These are phyloP conservation scores for Drosophila kanekoi DNA, from an alignment of 2,888 invertebrate genomes.

Conservation along the genomic window DNA sequence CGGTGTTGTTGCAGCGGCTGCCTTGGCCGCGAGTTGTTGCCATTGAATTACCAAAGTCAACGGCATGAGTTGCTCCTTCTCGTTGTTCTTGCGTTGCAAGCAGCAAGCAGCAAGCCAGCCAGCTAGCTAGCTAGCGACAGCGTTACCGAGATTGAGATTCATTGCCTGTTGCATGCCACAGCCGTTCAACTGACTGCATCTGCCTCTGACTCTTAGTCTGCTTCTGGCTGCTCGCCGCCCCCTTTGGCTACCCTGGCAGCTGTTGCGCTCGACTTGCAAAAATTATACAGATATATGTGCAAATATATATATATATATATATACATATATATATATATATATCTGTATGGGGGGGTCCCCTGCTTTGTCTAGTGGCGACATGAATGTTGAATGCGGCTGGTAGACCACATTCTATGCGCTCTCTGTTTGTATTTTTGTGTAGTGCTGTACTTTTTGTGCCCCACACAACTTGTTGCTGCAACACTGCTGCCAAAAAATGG, in stretches of 20 bases:
- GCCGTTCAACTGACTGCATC: constrained; percentile 71
- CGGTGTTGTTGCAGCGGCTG: constrained; percentile 29
- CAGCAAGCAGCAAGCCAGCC: constrained; percentile 14
- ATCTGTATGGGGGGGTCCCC: constrained; percentile 15
- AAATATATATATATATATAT: constrained; percentile 36
- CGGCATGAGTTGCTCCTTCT: constrained; percentile 59
- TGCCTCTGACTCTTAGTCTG: constrained; percentile 15
- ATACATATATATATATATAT: constrained; percentile 35
- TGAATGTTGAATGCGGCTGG: constrained; percentile 55
- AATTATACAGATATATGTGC: constrained; percentile 57
- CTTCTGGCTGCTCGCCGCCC: background rate
- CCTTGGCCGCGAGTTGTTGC: constrained; percentile 57
- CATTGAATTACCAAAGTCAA: constrained; percentile 79
- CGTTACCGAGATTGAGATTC: constrained; percentile 74
- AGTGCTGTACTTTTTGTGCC: constrained; percentile 65
- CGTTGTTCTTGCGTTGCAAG: constrained; percentile 20
- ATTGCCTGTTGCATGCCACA: constrained; percentile 78
- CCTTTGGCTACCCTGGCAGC: constrained; percentile 27
- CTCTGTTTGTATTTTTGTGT: constrained; percentile 61
- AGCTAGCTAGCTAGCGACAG: constrained; percentile 47
- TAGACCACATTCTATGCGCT: constrained; percentile 62
- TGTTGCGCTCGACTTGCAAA: constrained; percentile 63
- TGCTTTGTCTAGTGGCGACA: constrained; percentile 47
- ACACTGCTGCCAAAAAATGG: constrained; percentile 54
- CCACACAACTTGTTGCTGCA: constrained; percentile 57